A percentile compares a stretch with the other conserved stretches of the same genome.
Evolutionary conservation across 2,113 vertebrate genomes (phyloP).

Genomic region (Oncorhynchus tshawytscha): DNA sequence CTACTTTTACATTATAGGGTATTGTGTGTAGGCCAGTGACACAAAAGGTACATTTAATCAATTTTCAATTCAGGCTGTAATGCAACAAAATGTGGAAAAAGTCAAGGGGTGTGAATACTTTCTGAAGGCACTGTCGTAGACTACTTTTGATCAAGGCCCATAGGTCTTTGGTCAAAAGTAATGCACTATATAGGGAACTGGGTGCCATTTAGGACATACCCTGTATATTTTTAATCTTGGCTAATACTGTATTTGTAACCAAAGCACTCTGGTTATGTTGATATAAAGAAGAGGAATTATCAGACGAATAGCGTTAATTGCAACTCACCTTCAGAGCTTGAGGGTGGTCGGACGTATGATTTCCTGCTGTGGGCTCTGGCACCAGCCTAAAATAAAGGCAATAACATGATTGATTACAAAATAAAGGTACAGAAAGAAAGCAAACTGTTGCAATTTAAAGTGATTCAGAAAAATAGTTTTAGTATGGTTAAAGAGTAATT

Average conservation of each 20-base stretch:
- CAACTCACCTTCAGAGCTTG: conserved; percentile 47
- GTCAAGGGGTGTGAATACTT: too few relatives aligned
- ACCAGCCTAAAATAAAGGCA: conserved; percentile 52
- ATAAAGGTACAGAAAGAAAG: conserved; percentile 39
- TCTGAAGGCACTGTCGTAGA: too few relatives aligned
- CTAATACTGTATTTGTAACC: neutral
- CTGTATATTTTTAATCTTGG: neutral
- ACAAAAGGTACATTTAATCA: too few relatives aligned
- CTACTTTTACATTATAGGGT: too few relatives aligned
- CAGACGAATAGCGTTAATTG: neutral
- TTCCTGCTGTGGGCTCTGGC: conserved; percentile 3
- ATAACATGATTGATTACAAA: conserved; percentile 7
- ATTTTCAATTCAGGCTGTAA: too few relatives aligned
- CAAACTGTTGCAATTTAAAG: conserved; percentile 1
- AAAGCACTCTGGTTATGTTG: neutral
- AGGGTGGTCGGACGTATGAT: conserved; percentile 6
- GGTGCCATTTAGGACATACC: too few relatives aligned
- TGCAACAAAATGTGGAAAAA: too few relatives aligned
- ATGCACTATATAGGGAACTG: too few relatives aligned
- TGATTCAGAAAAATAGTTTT: conserved; percentile 35
- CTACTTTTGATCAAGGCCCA: too few relatives aligned
- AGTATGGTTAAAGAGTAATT: conserved; percentile 41
- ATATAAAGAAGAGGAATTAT: neutral
- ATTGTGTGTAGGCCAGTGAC: too few relatives aligned
- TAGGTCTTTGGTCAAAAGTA: too few relatives aligned